Evolutionary conservation across 2,888 invertebrate genomes (phyloP).

Genomic region (Nasonia oneida): DNA sequence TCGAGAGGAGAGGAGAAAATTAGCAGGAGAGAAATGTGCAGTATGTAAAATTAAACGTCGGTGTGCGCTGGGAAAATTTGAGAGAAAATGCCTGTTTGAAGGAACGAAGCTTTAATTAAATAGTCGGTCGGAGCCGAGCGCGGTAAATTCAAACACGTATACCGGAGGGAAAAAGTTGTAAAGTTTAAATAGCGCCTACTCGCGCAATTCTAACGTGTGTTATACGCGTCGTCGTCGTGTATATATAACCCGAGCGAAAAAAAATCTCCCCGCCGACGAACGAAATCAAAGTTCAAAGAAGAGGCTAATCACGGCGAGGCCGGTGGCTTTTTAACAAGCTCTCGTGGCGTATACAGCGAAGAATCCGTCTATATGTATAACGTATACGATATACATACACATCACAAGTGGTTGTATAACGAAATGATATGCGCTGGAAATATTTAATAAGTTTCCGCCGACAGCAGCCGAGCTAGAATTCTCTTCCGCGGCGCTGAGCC

Average conservation of each 20-base stretch:
- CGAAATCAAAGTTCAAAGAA: constrained; percentile 5
- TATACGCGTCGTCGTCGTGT: background rate
- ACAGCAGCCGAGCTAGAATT: constrained; percentile 64
- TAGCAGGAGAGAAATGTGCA: constrained; percentile 11
- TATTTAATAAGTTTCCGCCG: constrained; percentile 75
- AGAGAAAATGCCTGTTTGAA: constrained; percentile 15
- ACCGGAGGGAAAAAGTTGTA: background rate
- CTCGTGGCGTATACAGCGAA: background rate
- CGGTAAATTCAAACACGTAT: background rate
- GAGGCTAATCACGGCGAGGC: background rate
- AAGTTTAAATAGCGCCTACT: background rate
- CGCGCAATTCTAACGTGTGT: background rate
- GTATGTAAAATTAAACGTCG: constrained; percentile 25
- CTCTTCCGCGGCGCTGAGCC: constrained; percentile 67
- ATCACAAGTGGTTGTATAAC: constrained; percentile 67
- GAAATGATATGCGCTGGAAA: constrained; percentile 75
- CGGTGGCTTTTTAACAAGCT: constrained; percentile 19
- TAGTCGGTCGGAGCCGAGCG: background rate
- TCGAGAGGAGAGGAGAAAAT: background rate
- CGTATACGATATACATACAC: background rate
- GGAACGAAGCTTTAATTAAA: constrained; percentile 13
- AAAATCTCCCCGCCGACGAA: background rate
- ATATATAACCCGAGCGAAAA: background rate
- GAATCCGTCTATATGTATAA: background rate
- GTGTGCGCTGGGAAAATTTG: background rate